Base-by-base conservation (phyloP, 2,888 invertebrate species). In the Drosophila mettleri region DNA sequence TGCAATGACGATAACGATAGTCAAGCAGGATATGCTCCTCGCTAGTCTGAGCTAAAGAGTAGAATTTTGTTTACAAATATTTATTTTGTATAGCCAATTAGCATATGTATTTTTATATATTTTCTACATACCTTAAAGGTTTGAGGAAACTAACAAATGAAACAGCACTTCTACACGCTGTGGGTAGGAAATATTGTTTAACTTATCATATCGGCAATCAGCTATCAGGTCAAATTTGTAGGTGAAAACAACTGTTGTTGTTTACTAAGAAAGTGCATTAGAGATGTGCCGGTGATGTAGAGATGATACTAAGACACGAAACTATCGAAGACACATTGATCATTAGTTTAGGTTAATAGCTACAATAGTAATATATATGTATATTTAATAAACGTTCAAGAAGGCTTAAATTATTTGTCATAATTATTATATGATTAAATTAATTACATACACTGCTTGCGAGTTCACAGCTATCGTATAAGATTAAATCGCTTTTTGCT, bases 161-260 rank as follows among this genome's bases (percentile, higher is more conserved):
- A 36, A 4, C 12, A 18, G n/a, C 12, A 9, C 29, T 6, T 34
- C 16, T 8, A 12, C 18, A 10, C 20, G 18, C 18, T 41, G 41
- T 6, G 3, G 38, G 27, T 57, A 29, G n/a, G 55, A 68, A 67
- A 57, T 65, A 29, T 53, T 33, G 20, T 29, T 34, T 52, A 38
- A 54, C 72, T 67, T 66, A 77, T 74, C 61, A 67, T 66, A 29
- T 43, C 34, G 24, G 20, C 34, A 62, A 74, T 77, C 77, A 55
- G 73, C 31, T 36, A 43, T 39, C 54, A 29, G 74, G 74, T 74
- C 74, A 77, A 77, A 77, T 55, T 62, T 74, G 74, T 77, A 74
- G 74, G 74, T 74, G 73, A 74, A 76, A 51, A 48, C 24, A 54
- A 45, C 53, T 73, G 75, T 69, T 73, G 73, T 69, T 73, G 73